Conservation (phyloP, 2,797 vertebrate genomes). For the Jordanella pulchra region DNA sequence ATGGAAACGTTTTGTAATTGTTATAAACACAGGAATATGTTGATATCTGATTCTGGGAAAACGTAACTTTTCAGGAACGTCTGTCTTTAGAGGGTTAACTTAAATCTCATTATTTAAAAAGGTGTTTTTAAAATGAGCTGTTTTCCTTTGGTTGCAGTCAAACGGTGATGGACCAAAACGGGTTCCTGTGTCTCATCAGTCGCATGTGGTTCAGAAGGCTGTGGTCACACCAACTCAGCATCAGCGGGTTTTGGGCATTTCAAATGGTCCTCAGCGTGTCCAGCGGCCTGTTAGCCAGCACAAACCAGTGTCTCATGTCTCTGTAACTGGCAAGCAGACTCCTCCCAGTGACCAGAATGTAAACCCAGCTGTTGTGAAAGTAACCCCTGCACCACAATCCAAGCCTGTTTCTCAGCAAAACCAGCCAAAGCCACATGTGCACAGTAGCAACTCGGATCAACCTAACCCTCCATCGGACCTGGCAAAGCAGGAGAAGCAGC, state of each 20-base stretch:
- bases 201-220: slow-evolving; percentile 54
- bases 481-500: slow-evolving; percentile 56
- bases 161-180: slow-evolving; percentile 80
- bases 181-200: slow-evolving; percentile 80
- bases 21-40: no score
- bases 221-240: slow-evolving; percentile 70
- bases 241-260: slow-evolving; percentile 76
- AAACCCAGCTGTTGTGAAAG: slow-evolving; percentile 45
- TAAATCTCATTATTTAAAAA: background rate
- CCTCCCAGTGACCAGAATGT: slow-evolving; percentile 63
- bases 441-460: slow-evolving; percentile 26
- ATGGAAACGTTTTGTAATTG: background rate
- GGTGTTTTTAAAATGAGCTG: no score
- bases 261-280: slow-evolving; percentile 82
- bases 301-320: slow-evolving; percentile 43
- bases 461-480: slow-evolving; percentile 36
- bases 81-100: background rate
- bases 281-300: slow-evolving; percentile 70
- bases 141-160: slow-evolving; percentile 50
- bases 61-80: background rate
- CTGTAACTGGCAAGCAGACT: slow-evolving; percentile 31
- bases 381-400: slow-evolving; percentile 26
- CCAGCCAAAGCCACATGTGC: slow-evolving; percentile 31
- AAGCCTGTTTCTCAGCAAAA: slow-evolving; percentile 47
- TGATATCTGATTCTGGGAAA: no score